Base-by-base conservation (phyloP, 2,113 vertebrate species). In the Chloropsis hardwickii region DNA sequence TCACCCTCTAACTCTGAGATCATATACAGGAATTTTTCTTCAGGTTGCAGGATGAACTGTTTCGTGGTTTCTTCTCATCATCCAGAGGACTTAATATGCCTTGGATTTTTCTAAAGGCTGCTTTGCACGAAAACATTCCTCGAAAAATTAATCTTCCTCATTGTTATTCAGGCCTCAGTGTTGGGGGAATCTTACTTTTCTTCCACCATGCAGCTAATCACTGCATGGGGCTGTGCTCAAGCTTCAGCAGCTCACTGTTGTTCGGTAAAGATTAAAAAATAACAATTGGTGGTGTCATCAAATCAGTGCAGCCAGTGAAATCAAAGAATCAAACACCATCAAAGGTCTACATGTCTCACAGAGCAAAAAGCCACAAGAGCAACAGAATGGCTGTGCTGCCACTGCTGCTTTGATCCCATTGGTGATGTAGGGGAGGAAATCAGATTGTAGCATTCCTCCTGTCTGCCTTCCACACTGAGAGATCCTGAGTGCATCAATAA, bases 201-300 rank as follows among this genome's bases (percentile, higher is more conserved):
- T 78, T 76, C 57, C 9, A 3, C 50, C 82, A 12, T 22, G 54
- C 81, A 67, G 89, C 39, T 89, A 22, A 42, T 86, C 86, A 21
- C 89, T 44, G 66, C 62, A 12, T 86, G 92, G 47, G 81, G 84
- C 84, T 91, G 44, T 67, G 57, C 86, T 74, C 10, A 25, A 74
- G 84, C 78, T 73, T 67, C 50, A 83, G 72, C 48, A 50, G 51
- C 64, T 85, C 93, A 10, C 91, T 57, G 11, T 69, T 86, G 35
- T 72, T 94, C 35, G 33, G 72, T 70, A 78, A 92, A 83, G 91
- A 92, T 95, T 89, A 81, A 92, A 95, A 87, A 81, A 73, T 67
- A 80, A 86, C 85, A 72, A 72, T 83, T 35, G 71, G 51, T 81
- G 56, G 69, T 87, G 92, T 31, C 76, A 53, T 90, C 37, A 42